phyloP scores from a whole-genome alignment of 1,140 invertebrate species.

The Caenorhabditis briggsae region DNA sequence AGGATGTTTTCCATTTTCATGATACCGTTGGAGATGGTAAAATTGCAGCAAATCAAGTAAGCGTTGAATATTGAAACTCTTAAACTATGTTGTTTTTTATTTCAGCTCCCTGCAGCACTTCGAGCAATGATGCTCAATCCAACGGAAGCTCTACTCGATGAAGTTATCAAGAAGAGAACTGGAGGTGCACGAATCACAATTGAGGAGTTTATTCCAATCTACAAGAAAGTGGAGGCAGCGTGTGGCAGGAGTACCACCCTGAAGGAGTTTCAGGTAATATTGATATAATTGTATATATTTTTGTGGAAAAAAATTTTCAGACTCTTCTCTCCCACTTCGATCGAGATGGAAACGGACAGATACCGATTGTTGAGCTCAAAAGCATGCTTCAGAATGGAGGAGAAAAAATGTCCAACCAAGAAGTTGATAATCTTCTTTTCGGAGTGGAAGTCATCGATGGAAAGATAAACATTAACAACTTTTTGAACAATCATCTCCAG shows the following conservation, averaged over 20 bases:
- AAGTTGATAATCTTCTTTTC: conserved; percentile 55
- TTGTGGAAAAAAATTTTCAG: conserved; percentile 8
- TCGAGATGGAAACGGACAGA: conserved; percentile 51
- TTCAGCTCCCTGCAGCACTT: conserved; percentile 42
- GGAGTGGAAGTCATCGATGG: conserved; percentile 56
- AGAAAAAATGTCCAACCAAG: conserved; percentile 53
- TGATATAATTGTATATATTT: not conserved
- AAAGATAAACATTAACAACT: conserved; percentile 39
- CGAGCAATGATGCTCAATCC: conserved; percentile 59
- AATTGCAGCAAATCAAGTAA: conserved; percentile 54
- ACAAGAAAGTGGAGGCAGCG: conserved; percentile 55
- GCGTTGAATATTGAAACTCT: no score
- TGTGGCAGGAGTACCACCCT: conserved; percentile 35
- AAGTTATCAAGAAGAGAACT: conserved; percentile 45
- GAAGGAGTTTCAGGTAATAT: conserved; percentile 40
- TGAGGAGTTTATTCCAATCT: conserved; percentile 62
- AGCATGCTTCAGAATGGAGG: conserved; percentile 58
- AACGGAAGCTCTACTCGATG: conserved; percentile 49
- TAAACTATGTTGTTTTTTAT: no score
- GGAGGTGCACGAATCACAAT: conserved; percentile 42
- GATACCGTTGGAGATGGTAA: conserved; percentile 60
- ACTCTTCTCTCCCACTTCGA: conserved; percentile 55
- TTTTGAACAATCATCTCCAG: conserved; percentile 41
- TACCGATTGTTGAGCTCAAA: conserved; percentile 39
- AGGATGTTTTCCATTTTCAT: conserved; percentile 58